Evolutionary conservation across 1,140 invertebrate species (phyloP), one percentile per base, ranked within the genome.

Genomic region (Chymomyza costata): DNA sequence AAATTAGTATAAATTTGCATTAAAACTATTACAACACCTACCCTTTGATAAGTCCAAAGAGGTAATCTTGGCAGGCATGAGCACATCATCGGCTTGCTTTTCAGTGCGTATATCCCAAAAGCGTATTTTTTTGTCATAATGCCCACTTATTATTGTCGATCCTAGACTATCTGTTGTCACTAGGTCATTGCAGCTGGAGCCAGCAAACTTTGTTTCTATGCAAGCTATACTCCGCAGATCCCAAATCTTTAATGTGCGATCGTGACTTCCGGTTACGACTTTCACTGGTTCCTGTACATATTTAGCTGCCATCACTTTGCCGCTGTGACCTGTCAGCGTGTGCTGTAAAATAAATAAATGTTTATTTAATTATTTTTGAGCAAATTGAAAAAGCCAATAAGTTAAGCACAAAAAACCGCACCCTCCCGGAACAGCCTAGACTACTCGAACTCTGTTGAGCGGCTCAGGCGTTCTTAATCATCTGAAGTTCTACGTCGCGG

Each of bases 181-280:
- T 14, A 99, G 87, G 87, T 99, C 97, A 86, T 98, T 97, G 86
- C 97, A 98, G 81, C 93, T 96, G 6, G 96, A 98, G 13, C 96
- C 96, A 49, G 96, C 95, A 85, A 99, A 99, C 87, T 98, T 97
- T 1, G 97, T 99, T 86, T 95, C 94, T 59, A 95, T 92, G 87
- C 97, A 98, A 59, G 94, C 93, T 88, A 92, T 91, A 87, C 93
- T 96, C 62, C 93, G 90, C 15, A 99, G 89, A 87, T 99, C 97
- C 97, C 97, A 99, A 66, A 99, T 92, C 90, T 99, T 99, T 16
- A 99, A 87, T 19, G 97, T 98, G 62, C 97, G 90, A 87, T 99
- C 97, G 87, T 98, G 93, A 86, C 95, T 96, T 44, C 95, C 96
- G 11, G 94, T 96, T 57, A 97, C 96, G 40, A 96, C 94, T 89